Evolutionary conservation across 2,797 vertebrate genomes (phyloP).

Genomic region (Sphenopsis melanotis): DNA sequence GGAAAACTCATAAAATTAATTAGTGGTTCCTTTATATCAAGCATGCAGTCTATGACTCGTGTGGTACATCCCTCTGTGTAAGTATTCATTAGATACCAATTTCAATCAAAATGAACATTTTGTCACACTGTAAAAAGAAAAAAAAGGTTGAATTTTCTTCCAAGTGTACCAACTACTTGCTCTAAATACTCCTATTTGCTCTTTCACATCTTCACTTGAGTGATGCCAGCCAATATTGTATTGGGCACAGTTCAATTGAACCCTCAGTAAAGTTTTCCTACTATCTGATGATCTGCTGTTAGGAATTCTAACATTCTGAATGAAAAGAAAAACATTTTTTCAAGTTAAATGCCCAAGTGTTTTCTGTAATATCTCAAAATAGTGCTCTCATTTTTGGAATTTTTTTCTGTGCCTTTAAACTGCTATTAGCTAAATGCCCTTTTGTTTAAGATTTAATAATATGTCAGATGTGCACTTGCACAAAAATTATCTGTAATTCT

Average conservation of each 20-base stretch:
- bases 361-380: neutral
- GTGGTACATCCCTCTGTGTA: neutral
- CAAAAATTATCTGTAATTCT: neutral
- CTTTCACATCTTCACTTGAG: neutral
- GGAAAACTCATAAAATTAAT: neutral
- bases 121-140: neutral
- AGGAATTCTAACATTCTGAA: neutral
- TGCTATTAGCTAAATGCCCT: neutral
- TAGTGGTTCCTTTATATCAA: neutral
- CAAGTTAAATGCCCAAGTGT: neutral
- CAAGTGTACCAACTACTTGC: neutral
- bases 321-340: neutral
- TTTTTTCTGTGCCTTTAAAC: neutral
- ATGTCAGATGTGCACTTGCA: neutral
- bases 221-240: neutral
- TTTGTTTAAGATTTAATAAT: neutral
- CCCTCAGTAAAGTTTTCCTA: neutral
- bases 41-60: accelerated
- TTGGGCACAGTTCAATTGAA: neutral
- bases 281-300: neutral
- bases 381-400: neutral
- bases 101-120: neutral
- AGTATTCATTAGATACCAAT: neutral
- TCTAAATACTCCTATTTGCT: neutral
- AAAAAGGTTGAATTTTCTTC: neutral